These are phyloP conservation scores for Haemorhous mexicanus DNA, from an alignment of 2,113 vertebrate species.

Conservation along the genomic window DNA sequence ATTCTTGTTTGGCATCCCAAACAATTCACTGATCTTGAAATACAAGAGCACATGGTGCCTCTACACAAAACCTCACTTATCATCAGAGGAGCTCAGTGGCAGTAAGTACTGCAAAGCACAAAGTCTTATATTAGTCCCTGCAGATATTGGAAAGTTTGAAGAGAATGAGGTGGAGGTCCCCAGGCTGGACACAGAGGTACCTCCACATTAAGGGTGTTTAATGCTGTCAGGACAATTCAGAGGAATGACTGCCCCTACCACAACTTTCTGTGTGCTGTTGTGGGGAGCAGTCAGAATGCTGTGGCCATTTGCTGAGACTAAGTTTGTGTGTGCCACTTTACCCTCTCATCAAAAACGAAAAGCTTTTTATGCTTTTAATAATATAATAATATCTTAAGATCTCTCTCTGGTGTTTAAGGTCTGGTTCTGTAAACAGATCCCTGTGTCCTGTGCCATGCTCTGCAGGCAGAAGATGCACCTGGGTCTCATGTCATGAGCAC, in stretches of 20 bases:
- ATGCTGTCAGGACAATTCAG: background rate
- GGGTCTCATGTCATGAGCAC: background rate
- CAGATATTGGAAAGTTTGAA: background rate
- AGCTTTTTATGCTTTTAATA: background rate
- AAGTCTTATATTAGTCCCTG: background rate
- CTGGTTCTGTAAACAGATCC: background rate
- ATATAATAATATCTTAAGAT: background rate
- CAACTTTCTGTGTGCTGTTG: background rate
- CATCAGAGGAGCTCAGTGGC: background rate
- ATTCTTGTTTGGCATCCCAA: background rate
- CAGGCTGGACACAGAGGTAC: background rate
- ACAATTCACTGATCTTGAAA: background rate
- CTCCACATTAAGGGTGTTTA: background rate
- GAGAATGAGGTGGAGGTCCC: background rate
- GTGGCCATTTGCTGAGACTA: background rate
- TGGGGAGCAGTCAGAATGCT: background rate
- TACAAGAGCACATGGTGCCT: background rate
- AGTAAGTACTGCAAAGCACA: fast-evolving
- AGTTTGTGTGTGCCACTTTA: background rate
- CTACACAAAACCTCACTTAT: background rate
- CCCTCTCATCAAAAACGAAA: background rate
- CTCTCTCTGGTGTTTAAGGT: background rate
- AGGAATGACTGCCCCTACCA: background rate
- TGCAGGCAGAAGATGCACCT: background rate
- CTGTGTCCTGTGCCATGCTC: fast-evolving